Conservation (phyloP, 2,113 vertebrate species). For the Gorilla gorilla region DNA sequence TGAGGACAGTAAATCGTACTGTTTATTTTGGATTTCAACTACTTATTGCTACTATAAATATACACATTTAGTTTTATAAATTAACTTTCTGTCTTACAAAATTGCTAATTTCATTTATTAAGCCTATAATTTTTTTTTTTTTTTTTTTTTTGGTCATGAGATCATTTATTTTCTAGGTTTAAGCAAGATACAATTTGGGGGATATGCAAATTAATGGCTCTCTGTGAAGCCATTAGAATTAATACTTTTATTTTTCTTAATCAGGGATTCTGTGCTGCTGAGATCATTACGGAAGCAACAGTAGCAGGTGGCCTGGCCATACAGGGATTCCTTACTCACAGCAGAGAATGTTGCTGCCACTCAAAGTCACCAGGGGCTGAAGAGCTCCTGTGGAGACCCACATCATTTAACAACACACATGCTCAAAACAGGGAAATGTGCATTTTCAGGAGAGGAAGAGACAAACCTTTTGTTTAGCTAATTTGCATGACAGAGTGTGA, state of each 20-base stretch:
- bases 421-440: slow-evolving; percentile 41
- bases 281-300: background rate
- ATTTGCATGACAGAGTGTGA: slow-evolving; percentile 16
- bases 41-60: too few species aligned
- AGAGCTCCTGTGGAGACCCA: background rate
- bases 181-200: background rate
- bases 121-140: too few species aligned
- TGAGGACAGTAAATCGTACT: too few species aligned
- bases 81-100: background rate
- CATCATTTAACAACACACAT: slow-evolving; percentile 21
- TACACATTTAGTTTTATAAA: background rate
- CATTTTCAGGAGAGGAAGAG: slow-evolving; percentile 37
- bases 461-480: slow-evolving; percentile 66
- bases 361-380: slow-evolving; percentile 63
- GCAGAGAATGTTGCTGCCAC: slow-evolving; percentile 61
- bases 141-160: background rate
- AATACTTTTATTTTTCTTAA: background rate
- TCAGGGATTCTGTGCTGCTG: background rate
- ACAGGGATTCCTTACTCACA: background rate
- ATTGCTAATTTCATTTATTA: too few species aligned
- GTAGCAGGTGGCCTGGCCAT: slow-evolving; percentile 26
- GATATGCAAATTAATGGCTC: background rate
- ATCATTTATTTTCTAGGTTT: background rate
- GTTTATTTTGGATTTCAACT: too few species aligned
- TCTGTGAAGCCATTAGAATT: background rate